Base-by-base conservation (phyloP, 2,113 vertebrate species). In the Phalacrocorax pelagicus region DNA sequence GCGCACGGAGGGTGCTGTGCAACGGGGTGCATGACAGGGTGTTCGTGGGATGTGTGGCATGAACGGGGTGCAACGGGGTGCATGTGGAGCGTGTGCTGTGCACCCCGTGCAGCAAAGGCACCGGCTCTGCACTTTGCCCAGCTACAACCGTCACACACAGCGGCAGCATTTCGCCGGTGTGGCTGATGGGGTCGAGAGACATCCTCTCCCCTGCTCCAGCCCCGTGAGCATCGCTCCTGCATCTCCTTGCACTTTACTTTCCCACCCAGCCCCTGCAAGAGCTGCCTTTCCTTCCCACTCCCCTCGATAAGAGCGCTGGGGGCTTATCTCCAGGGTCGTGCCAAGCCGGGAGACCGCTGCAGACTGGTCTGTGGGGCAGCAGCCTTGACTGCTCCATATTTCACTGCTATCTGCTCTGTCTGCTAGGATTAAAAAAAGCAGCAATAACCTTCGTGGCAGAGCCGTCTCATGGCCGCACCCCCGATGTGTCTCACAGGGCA, bases 121-220 rank as follows among this genome's bases (percentile, higher is more conserved):
- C 18, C 69, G 2, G 8, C 52, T 59, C 59, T 1, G 3, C 7
- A 5, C 54, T 52, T 23, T 3, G 52, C 21, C 5, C 47, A 13
- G 66, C 66, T 16, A 40, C 51, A 26, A 17, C 57, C 8, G 5
- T 27, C 17, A 5, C 42, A 3, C 1, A 0, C 21, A 19, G 44
- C 10, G 4, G 15, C 26, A 9, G 59, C 12, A 1, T 10, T 44
- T 20, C 6, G 4, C 58, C 5, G 2, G 40, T 5, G 5, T 3
- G 34, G 58, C 20, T 8, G 9, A 46, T 4, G 26, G 15, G 61
- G 20, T 22, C 2, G 5, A 19, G 51, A 17, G 52, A 10, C 15
- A 4, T 8, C 22, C 62, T 5, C 15, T 36, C 6, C 14, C 36
- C 11, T 12, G 22, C 46, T 27, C 52, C 78, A 44, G 36, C 58